These are phyloP conservation scores for Nothoprocta pentlandii DNA, from an alignment of 2,113 vertebrate species.

Conservation along the genomic window DNA sequence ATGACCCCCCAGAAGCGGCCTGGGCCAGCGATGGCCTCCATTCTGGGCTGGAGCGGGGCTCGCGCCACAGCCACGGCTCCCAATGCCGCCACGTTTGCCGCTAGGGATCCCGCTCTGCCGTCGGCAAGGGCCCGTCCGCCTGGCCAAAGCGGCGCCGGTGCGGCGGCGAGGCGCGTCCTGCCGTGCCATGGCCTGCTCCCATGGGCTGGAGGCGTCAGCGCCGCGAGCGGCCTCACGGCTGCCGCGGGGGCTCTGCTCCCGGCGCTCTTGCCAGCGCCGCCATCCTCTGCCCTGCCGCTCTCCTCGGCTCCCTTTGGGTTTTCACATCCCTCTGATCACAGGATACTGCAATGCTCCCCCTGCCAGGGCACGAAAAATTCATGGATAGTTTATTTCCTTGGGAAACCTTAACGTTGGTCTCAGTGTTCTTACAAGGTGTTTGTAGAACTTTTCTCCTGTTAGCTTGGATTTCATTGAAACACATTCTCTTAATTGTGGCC, in stretches of 20 bases:
- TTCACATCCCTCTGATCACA: background rate
- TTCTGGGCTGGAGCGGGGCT: background rate
- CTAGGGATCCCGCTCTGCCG: rapidly evolving
- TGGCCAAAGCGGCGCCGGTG: background rate
- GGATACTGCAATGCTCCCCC: background rate
- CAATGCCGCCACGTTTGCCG: background rate
- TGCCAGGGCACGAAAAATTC: rapidly evolving
- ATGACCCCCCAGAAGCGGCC: background rate
- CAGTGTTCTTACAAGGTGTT: background rate
- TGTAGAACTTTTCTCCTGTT: background rate
- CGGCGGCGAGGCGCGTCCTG: background rate
- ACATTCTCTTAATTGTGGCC: background rate
- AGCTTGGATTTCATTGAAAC: background rate
- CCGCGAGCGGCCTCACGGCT: rapidly evolving
- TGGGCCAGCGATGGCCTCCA: too few relatives aligned
- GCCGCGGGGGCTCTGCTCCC: rapidly evolving
- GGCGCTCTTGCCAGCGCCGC: background rate
- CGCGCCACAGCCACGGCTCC: background rate
- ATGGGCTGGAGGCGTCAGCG: rapidly evolving
- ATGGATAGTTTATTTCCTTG: rapidly evolving
- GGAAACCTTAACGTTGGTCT: background rate
- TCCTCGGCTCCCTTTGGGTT: too few relatives aligned
- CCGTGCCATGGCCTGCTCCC: rapidly evolving
- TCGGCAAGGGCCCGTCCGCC: too few relatives aligned
- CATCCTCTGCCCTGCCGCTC: rapidly evolving